Evolutionary conservation across 37 sponge, comb jelly and placozoan genomes (phyloP).

Genomic region (Crambe crambe): DNA sequence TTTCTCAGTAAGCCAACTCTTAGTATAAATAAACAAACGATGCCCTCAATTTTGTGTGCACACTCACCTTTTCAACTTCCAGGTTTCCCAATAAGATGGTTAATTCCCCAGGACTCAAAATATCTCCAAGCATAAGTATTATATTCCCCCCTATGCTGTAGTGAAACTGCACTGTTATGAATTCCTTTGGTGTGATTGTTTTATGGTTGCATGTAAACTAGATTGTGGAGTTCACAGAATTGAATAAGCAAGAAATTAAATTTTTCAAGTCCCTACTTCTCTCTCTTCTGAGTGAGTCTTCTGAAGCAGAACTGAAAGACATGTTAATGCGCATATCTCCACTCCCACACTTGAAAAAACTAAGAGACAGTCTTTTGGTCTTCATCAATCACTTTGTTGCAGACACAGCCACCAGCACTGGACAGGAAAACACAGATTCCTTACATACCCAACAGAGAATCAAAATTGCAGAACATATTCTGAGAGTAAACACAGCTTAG

Average conservation of each 20-base stretch:
- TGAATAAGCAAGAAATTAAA: slow-evolving; percentile 46
- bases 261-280: slow-evolving; percentile 72
- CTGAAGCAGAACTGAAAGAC: slow-evolving; percentile 6
- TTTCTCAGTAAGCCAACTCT: no score
- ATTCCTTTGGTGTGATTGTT: neutral
- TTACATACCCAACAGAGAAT: neutral
- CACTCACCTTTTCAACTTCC: no score
- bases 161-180: neutral
- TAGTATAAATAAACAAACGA: no score
- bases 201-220: slow-evolving; percentile 15
- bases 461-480: slow-evolving; percentile 19
- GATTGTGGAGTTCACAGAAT: slow-evolving; percentile 84
- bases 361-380: slow-evolving; percentile 52
- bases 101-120: no score
- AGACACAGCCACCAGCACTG: neutral
- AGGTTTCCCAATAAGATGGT: no score
- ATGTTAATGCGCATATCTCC: slow-evolving; percentile 48
- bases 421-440: neutral
- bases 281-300: slow-evolving; percentile 51
- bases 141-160: no score
- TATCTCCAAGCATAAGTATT: no score
- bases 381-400: slow-evolving; percentile 65
- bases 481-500: slow-evolving; percentile 29
- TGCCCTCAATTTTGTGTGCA: no score
- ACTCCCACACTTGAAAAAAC: slow-evolving; percentile 37